Conservation (phyloP, 2,113 vertebrate genomes). For the Oncorhynchus clarkii region DNA sequence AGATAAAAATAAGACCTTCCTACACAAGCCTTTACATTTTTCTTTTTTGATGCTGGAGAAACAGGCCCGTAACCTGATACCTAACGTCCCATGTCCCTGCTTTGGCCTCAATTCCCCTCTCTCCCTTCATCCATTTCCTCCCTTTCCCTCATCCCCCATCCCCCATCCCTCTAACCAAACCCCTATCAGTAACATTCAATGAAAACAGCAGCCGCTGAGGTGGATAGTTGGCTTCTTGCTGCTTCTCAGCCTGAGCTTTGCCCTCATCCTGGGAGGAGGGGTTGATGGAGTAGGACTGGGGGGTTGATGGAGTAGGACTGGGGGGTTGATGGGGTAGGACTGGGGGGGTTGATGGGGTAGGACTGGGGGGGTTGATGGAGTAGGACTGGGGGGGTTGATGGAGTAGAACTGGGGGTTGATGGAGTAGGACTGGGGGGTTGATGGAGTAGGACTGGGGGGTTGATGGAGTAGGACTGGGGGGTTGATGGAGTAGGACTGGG, state of each 20-base stretch:
- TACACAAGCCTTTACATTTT: constrained; percentile 28
- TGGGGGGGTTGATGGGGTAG: background rate
- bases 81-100: constrained; percentile 24
- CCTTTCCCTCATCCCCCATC: constrained; percentile 11
- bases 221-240: constrained; percentile 52
- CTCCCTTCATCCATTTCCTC: constrained; percentile 50
- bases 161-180: constrained; percentile 25
- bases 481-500: background rate
- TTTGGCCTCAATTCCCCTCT: background rate
- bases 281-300: background rate
- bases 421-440: background rate
- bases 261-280: background rate
- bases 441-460: too few species aligned
- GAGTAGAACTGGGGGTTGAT: background rate
- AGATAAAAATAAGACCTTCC: background rate
- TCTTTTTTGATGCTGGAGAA: constrained; percentile 6
- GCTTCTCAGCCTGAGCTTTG: constrained; percentile 52
- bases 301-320: background rate
- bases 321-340: background rate
- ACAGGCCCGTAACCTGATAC: constrained; percentile 58
- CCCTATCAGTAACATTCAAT: constrained; percentile 48
- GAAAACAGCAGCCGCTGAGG: constrained; percentile 42
- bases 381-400: too few species aligned
- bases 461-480: background rate
- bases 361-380: background rate